These are phyloP conservation scores for Schrankia costaestrigalis DNA, from an alignment of 2,888 invertebrate species.

Conservation along the genomic window DNA sequence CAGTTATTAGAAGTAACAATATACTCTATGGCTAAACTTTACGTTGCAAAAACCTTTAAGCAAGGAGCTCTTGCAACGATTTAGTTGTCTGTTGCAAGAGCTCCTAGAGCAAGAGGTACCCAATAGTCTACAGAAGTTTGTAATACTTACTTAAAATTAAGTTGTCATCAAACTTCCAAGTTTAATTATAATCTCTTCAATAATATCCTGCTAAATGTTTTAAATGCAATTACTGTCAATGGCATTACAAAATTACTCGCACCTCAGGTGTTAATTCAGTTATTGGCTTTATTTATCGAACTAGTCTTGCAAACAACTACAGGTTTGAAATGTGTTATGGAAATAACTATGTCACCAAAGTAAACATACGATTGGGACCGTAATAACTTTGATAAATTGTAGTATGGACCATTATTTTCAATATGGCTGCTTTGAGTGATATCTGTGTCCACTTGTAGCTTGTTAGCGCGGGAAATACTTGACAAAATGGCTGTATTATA, in stretches of 20 bases:
- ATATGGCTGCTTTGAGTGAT: constrained; percentile 29
- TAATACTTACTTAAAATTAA: too few relatives aligned
- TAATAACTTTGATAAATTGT: constrained; percentile 49
- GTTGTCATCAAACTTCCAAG: constrained; percentile 26
- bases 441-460: constrained; percentile 31
- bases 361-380: constrained; percentile 38
- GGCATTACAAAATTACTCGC: constrained; percentile 47
- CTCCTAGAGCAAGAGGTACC: too few relatives aligned
- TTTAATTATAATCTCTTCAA: constrained; percentile 32
- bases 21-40: too few relatives aligned
- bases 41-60: too few relatives aligned
- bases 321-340: constrained; percentile 37
- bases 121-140: too few relatives aligned
- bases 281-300: constrained; percentile 51
- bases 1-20: too few relatives aligned
- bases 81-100: too few relatives aligned
- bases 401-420: constrained; percentile 47
- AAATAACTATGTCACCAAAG: constrained; percentile 46
- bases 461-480: constrained; percentile 57
- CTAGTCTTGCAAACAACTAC: constrained; percentile 44
- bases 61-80: too few relatives aligned
- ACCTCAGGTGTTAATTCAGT: constrained; percentile 56
- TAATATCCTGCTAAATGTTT: constrained; percentile 36
- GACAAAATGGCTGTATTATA: constrained; percentile 46
- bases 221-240: constrained; percentile 50